These are phyloP conservation scores for Pterois miles DNA, from an alignment of 2,797 vertebrate genomes.

Conservation along the genomic window DNA sequence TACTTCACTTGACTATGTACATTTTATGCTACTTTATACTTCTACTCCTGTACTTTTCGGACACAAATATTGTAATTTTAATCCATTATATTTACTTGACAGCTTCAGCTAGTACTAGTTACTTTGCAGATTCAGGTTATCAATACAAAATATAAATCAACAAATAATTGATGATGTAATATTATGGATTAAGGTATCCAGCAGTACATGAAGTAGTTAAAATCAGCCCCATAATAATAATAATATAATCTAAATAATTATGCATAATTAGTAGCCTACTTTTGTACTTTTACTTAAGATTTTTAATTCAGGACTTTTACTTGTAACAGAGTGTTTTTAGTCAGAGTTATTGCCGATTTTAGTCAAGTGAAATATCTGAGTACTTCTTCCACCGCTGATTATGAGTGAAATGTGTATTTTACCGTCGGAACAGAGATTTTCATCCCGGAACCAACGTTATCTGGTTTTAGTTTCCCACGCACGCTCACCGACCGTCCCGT, in stretches of 20 bases:
- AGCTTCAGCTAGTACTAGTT: no score
- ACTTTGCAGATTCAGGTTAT: no score
- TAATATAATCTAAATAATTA: no score
- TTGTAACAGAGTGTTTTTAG: background rate
- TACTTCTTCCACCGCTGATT: background rate
- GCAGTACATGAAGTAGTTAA: no score
- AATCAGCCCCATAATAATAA: no score
- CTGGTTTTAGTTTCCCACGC: slow-evolving; percentile 64
- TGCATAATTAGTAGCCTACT: no score
- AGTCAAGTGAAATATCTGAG: background rate
- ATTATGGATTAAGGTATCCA: no score
- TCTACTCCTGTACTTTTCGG: no score
- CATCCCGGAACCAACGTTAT: slow-evolving; percentile 70
- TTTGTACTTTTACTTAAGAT: background rate
- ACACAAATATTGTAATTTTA: no score
- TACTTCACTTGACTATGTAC: background rate
- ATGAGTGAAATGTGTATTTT: background rate
- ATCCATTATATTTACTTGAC: no score
- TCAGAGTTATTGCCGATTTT: background rate
- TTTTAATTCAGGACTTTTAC: background rate
- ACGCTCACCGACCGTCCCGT: background rate
- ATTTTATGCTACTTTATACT: background rate
- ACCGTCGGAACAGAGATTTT: background rate
- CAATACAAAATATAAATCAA: no score
- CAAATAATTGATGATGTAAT: no score